Conservation (phyloP, 2,113 vertebrate species). For the Poeciliopsis prolifica region DNA sequence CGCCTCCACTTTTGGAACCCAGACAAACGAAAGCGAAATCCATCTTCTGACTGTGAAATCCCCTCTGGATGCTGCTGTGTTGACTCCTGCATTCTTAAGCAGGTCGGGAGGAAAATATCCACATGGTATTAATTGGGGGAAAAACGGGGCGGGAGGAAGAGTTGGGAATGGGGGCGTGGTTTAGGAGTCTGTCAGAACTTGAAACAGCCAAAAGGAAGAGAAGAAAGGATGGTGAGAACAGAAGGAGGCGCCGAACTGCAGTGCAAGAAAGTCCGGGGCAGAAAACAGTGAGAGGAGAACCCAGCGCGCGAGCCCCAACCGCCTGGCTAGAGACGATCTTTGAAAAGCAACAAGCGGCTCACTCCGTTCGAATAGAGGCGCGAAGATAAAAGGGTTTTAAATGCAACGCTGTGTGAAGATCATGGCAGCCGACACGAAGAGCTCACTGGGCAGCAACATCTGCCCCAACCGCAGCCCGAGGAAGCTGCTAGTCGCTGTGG, state of each 20-base stretch:
- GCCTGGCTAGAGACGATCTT: background rate
- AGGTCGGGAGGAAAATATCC: background rate
- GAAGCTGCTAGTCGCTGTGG: conserved; percentile 88
- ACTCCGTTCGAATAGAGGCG: conserved; percentile 5
- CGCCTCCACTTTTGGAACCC: background rate
- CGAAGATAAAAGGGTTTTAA: conserved; percentile 48
- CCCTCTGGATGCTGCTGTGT: background rate
- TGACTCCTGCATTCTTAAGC: background rate
- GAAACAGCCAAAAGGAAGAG: background rate
- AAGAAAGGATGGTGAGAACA: conserved; percentile 29
- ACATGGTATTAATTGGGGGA: conserved; percentile 53
- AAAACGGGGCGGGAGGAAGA: conserved; percentile 33
- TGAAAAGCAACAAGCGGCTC: background rate
- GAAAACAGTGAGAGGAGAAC: too few relatives aligned
- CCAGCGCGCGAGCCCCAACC: conserved; percentile 10
- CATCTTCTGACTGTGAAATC: background rate
- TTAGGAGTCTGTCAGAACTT: background rate
- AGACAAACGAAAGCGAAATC: background rate
- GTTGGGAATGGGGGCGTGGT: conserved; percentile 33
- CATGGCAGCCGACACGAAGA: conserved; percentile 89
- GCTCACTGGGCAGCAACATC: conserved; percentile 84
- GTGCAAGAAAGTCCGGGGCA: too few relatives aligned
- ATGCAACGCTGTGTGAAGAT: conserved; percentile 95
- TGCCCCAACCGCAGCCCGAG: conserved; percentile 85
- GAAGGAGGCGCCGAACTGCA: background rate